A percentile compares a stretch with the other conserved stretches of the same genome.
phyloP scores from a whole-genome alignment of 1,140 invertebrate species.

The Halyomorpha halys region DNA sequence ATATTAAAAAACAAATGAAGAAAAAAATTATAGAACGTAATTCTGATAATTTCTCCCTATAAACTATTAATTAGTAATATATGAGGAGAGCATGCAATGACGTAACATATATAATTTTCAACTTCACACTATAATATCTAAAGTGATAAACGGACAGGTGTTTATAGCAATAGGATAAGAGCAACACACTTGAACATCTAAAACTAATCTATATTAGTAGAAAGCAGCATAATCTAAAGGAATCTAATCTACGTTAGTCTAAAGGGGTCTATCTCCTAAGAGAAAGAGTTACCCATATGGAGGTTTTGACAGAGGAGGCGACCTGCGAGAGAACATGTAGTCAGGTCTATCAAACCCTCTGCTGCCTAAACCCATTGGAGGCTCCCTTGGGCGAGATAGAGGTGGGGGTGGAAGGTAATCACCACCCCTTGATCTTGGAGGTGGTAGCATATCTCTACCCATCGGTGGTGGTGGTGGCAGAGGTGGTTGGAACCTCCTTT shows the following conservation, averaged over 20 bases:
- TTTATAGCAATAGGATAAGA: too few species aligned
- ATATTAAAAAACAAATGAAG: too few species aligned
- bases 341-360: slow-evolving; percentile 45
- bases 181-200: neutral
- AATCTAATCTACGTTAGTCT: too few species aligned
- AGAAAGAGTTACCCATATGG: slow-evolving; percentile 16
- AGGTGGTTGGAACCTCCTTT: slow-evolving; percentile 49
- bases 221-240: too few species aligned
- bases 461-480: slow-evolving; percentile 39
- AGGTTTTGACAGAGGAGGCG: slow-evolving; percentile 47
- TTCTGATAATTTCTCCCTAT: too few species aligned
- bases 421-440: slow-evolving; percentile 43
- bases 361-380: slow-evolving; percentile 38
- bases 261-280: neutral
- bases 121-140: too few species aligned
- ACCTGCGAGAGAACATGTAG: slow-evolving; percentile 72
- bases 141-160: too few species aligned
- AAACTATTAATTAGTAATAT: too few species aligned
- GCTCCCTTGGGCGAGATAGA: slow-evolving; percentile 25
- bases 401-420: slow-evolving; percentile 37
- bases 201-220: too few species aligned
- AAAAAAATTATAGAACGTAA: too few species aligned
- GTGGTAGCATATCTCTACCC: slow-evolving; percentile 50
- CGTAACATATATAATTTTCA: too few species aligned
- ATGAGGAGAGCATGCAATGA: too few species aligned